Conservation (phyloP, 2,888 invertebrate genomes). For the Epinotia ramella region DNA sequence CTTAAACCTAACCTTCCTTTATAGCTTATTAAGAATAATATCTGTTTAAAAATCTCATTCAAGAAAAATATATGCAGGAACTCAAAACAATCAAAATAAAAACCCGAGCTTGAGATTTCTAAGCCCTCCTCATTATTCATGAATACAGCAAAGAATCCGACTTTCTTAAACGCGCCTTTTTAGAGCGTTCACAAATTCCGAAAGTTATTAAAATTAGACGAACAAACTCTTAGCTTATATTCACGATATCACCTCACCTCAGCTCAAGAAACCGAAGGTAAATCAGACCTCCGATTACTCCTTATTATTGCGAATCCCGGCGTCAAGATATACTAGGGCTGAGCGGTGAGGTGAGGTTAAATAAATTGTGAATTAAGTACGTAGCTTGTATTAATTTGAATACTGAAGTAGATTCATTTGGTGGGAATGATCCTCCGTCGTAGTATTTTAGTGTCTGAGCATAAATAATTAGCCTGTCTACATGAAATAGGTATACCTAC, state of each 20-base stretch:
- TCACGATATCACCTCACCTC: neutral
- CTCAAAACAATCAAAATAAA: slow-evolving; percentile 30
- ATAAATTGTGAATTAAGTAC: neutral
- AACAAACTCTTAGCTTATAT: slow-evolving; percentile 22
- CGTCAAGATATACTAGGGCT: neutral
- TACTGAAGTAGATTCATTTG: slow-evolving; percentile 38
- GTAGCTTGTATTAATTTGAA: slow-evolving; percentile 41
- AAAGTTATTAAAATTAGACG: slow-evolving; percentile 42
- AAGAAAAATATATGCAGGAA: neutral
- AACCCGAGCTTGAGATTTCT: slow-evolving; percentile 21
- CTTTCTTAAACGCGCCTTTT: slow-evolving; percentile 49
- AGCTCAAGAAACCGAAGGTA: neutral
- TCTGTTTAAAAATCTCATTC: neutral
- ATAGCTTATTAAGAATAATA: neutral
- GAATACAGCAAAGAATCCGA: slow-evolving; percentile 45
- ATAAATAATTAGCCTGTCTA: neutral
- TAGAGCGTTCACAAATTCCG: slow-evolving; percentile 41
- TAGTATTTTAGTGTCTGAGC: neutral
- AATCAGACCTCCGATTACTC: neutral
- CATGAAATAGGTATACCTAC: neutral
- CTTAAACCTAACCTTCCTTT: neutral
- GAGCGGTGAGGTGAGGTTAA: neutral
- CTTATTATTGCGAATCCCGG: neutral
- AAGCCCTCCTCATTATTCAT: slow-evolving; percentile 50
- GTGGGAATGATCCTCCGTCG: slow-evolving; percentile 16